A percentile compares a stretch with the other conserved stretches of the same genome.
phyloP scores from a whole-genome alignment of 1,140 invertebrate species.

The Polyergus mexicanus region DNA sequence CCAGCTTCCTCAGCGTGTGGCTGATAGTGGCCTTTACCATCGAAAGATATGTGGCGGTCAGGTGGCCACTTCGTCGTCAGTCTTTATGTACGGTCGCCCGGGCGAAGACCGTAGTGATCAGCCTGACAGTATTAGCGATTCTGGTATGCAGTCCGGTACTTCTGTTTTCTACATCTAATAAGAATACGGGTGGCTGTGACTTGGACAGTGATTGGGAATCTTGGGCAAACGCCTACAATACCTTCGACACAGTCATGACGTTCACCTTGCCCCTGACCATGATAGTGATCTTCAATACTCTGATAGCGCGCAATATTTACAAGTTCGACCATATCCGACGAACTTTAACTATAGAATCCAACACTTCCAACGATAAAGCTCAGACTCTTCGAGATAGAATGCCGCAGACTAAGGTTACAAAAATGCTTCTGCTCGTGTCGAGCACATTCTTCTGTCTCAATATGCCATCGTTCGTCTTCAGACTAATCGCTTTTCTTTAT shows the following conservation, averaged over 20 bases:
- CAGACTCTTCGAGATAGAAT: constrained; percentile 78
- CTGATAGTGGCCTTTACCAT: constrained; percentile 95
- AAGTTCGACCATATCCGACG: constrained; percentile 87
- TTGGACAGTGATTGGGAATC: constrained; percentile 83
- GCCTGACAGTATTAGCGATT: constrained; percentile 87
- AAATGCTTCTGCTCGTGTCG: constrained; percentile 93
- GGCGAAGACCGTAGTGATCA: constrained; percentile 89
- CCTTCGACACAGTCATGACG: constrained; percentile 90
- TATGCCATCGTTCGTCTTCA: constrained; percentile 90
- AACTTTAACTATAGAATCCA: constrained; percentile 86
- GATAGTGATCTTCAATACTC: constrained; percentile 91
- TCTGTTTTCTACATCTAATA: constrained; percentile 84
- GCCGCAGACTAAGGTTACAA: constrained; percentile 91
- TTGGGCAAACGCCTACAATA: constrained; percentile 89
- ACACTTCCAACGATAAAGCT: constrained; percentile 71
- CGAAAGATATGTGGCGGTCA: constrained; percentile 94
- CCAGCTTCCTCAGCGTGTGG: constrained; percentile 93
- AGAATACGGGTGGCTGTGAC: constrained; percentile 84
- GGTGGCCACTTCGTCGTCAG: constrained; percentile 91
- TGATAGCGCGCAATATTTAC: constrained; percentile 90
- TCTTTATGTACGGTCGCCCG: constrained; percentile 92
- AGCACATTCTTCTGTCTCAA: constrained; percentile 93
- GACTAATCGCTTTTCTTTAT: constrained; percentile 88
- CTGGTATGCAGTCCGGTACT: constrained; percentile 89
- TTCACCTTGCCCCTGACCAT: constrained; percentile 90